Percentiles rank a stretch among this genome's conserved stretches.
phyloP scores from a whole-genome alignment of 2,797 vertebrate species.

The Clarias platycephalus region DNA sequence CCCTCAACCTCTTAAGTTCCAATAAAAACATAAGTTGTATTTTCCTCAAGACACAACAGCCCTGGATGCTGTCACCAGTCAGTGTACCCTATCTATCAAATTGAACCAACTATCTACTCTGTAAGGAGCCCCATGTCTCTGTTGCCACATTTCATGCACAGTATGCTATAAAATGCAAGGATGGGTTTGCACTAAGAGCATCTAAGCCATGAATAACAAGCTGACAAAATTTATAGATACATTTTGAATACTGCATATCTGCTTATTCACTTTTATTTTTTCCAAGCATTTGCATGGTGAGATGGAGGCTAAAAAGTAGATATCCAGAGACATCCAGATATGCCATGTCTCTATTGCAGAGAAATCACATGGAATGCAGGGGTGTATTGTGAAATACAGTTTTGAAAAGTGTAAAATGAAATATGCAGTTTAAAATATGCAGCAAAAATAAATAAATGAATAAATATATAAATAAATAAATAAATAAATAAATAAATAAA shows the following conservation, averaged over 20 bases:
- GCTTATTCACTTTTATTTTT: not conserved
- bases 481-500: too few species aligned
- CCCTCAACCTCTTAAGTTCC: conserved; percentile 3
- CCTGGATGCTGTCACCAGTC: conserved; percentile 6
- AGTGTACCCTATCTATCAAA: not conserved
- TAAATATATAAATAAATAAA: too few species aligned
- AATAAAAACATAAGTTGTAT: conserved; percentile 41
- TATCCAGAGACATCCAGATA: not conserved
- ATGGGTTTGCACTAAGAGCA: not conserved
- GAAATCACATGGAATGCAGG: not conserved
- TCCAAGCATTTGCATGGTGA: not conserved
- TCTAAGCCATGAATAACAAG: not conserved
- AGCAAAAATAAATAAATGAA: too few species aligned
- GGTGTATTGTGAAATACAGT: not conserved
- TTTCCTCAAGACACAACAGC: conserved; percentile 10
- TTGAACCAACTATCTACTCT: conserved; percentile 11
- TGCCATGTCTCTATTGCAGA: not conserved
- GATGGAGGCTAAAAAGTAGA: not conserved
- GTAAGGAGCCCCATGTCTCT: conserved; percentile 33
- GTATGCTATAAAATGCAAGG: conserved; percentile 5
- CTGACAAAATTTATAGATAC: not conserved
- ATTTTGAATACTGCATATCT: not conserved
- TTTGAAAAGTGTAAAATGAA: not conserved
- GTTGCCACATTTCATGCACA: conserved; percentile 18
- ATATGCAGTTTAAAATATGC: too few species aligned